Evolutionary conservation across 35 echinoderm and acorn worm genomes (phyloP).

Genomic region (Ophioderma brevispina): DNA sequence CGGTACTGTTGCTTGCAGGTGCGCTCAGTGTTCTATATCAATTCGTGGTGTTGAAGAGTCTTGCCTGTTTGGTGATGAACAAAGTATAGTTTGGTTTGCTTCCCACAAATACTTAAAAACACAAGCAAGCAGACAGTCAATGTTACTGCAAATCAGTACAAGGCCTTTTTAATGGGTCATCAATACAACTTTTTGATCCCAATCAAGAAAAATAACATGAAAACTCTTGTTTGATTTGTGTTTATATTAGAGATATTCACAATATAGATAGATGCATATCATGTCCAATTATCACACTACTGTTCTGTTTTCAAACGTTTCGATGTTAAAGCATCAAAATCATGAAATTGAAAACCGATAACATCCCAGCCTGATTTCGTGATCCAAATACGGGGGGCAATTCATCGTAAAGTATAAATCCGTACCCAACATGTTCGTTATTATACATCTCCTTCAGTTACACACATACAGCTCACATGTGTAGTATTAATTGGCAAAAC

Average conservation of each 20-base stretch:
- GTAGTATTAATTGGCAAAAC: neutral
- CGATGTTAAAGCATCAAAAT: neutral
- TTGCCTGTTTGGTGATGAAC: too few relatives aligned
- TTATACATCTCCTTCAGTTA: neutral
- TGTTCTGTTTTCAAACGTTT: neutral
- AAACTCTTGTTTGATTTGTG: neutral
- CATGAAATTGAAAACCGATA: neutral
- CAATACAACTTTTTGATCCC: neutral
- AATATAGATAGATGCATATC: neutral
- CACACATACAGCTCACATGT: neutral
- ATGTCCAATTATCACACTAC: neutral
- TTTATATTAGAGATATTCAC: neutral
- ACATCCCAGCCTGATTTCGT: neutral
- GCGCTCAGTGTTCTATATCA: too few relatives aligned
- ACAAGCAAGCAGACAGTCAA: too few relatives aligned
- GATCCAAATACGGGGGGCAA: neutral
- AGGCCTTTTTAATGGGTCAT: neutral
- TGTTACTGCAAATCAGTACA: slow-evolving; percentile 4
- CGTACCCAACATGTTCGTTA: too few relatives aligned
- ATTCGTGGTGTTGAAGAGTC: too few relatives aligned
- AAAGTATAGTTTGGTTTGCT: too few relatives aligned
- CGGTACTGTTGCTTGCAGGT: too few relatives aligned
- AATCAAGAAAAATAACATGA: neutral
- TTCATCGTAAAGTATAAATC: neutral
- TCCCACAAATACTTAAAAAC: too few relatives aligned